Conservation (phyloP, 2,888 invertebrate genomes). For the Globia sparganii region DNA sequence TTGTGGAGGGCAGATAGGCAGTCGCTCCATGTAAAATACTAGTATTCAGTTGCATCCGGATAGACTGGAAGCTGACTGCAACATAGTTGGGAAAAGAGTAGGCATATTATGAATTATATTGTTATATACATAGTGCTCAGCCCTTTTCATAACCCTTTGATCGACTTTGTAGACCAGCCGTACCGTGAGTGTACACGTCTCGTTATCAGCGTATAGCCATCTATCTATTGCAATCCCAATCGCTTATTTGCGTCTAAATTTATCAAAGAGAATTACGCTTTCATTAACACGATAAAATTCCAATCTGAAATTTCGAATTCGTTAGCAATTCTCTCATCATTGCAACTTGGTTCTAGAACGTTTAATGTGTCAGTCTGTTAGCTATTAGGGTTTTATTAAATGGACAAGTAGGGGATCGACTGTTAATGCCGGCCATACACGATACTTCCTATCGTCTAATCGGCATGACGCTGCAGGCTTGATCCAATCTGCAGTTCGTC, state of each 20-base stretch:
- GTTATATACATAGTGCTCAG: neutral
- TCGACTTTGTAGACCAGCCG: neutral
- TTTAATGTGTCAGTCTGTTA: neutral
- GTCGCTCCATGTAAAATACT: too few relatives aligned
- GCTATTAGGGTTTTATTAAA: neutral
- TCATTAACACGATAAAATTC: slow-evolving; percentile 14
- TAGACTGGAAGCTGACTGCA: too few relatives aligned
- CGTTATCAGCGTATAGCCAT: neutral
- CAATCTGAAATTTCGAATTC: neutral
- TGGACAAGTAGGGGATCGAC: neutral
- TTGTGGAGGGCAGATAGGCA: too few relatives aligned
- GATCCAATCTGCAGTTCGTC: too few relatives aligned
- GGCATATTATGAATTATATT: too few relatives aligned
- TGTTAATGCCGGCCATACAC: too few relatives aligned
- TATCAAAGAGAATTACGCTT: slow-evolving; percentile 23
- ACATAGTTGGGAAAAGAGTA: too few relatives aligned
- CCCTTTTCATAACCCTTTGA: neutral
- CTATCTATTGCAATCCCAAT: neutral
- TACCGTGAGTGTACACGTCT: neutral
- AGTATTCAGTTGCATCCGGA: too few relatives aligned
- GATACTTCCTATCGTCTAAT: too few relatives aligned
- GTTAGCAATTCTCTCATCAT: slow-evolving; percentile 1
- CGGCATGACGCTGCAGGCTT: too few relatives aligned
- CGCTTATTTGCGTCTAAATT: slow-evolving; percentile 12
- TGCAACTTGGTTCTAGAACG: neutral